phyloP scores from a whole-genome alignment of 1,140 invertebrate species.

The Trissolcus basalis region DNA sequence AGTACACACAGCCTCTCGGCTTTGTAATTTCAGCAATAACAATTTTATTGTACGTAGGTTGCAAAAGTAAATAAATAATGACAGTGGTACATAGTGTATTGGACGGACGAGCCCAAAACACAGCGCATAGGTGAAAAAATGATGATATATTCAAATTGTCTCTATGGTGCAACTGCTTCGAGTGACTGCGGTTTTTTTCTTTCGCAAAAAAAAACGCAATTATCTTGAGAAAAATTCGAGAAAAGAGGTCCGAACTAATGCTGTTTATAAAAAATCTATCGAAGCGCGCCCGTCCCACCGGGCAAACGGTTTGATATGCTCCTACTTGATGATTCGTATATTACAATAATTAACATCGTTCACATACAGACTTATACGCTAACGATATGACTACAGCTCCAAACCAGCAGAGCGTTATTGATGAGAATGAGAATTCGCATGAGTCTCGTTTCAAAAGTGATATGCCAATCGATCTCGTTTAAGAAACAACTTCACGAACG shows the following conservation, averaged over 20 bases:
- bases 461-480: conserved; percentile 72
- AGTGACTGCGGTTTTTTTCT: conserved; percentile 56
- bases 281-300: conserved; percentile 68
- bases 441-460: conserved; percentile 65
- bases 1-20: conserved; percentile 41
- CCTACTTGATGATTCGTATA: conserved; percentile 71
- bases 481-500: conserved; percentile 60
- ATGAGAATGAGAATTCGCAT: conserved; percentile 71
- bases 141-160: conserved; percentile 71
- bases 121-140: conserved; percentile 73
- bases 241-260: conserved; percentile 67
- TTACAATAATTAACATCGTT: conserved; percentile 75
- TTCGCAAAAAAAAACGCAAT: conserved; percentile 68
- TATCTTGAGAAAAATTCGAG: conserved; percentile 63
- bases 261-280: conserved; percentile 74
- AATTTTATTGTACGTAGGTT: conserved; percentile 76
- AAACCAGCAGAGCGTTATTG: conserved; percentile 74
- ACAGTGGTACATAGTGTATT: conserved; percentile 74
- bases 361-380: conserved; percentile 74
- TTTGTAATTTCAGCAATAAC: conserved; percentile 74
- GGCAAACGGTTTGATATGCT: conserved; percentile 71
- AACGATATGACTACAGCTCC: conserved; percentile 75
- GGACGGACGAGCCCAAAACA: conserved; percentile 75
- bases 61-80: conserved; percentile 76
- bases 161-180: conserved; percentile 71